These are phyloP conservation scores for Andinoacara biseriatus DNA, from an alignment of 2,113 vertebrate species.

Conservation along the genomic window DNA sequence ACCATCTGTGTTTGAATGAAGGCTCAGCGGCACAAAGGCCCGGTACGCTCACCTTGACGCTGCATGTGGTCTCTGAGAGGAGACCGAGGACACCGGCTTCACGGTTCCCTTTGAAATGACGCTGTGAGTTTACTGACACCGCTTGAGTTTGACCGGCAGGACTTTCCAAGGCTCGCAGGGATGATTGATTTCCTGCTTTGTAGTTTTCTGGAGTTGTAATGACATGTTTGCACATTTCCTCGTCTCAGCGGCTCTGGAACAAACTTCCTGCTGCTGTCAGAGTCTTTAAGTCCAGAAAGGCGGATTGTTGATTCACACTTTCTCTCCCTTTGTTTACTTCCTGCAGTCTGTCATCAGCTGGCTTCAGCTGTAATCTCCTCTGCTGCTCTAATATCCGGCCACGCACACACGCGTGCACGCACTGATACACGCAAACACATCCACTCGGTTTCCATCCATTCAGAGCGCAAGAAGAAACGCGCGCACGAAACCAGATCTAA, in stretches of 20 bases:
- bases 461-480: neutral
- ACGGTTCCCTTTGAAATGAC: constrained; percentile 15
- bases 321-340: constrained; percentile 20
- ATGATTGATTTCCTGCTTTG: constrained; percentile 37
- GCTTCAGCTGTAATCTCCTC: neutral
- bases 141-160: neutral
- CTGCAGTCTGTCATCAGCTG: constrained; percentile 12
- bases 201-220: constrained; percentile 19
- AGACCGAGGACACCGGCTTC: neutral
- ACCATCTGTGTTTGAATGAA: constrained; percentile 62
- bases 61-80: neutral
- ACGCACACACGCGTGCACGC: neutral
- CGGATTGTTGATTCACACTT: constrained; percentile 7
- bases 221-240: constrained; percentile 18
- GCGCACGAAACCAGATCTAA: neutral
- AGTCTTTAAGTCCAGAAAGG: neutral
- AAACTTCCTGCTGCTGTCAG: neutral
- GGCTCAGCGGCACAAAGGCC: constrained; percentile 32
- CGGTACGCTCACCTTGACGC: constrained; percentile 54
- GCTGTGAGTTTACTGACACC: constrained; percentile 1
- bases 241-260: neutral
- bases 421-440: neutral
- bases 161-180: neutral
- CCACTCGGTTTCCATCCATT: neutral
- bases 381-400: constrained; percentile 5